These are phyloP conservation scores for Agriopis marginaria DNA, from an alignment of 2,888 invertebrate species.

Conservation along the genomic window DNA sequence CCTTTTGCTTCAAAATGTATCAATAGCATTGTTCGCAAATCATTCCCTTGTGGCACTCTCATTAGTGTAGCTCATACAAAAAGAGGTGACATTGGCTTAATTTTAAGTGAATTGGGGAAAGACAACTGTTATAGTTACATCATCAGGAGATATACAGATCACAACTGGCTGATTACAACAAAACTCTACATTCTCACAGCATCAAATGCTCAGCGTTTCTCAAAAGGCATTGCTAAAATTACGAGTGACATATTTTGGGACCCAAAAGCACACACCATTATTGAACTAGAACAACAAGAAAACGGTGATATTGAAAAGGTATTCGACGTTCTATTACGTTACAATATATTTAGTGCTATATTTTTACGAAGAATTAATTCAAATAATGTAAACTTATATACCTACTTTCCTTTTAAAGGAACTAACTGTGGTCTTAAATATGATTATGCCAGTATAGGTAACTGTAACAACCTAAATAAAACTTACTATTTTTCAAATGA, in stretches of 20 bases:
- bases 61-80: constrained; percentile 52
- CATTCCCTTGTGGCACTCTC: constrained; percentile 51
- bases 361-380: constrained; percentile 49
- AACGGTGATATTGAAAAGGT: constrained; percentile 43
- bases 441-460: constrained; percentile 49
- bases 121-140: constrained; percentile 54
- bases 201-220: constrained; percentile 49
- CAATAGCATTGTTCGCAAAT: constrained; percentile 47
- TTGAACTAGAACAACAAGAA: constrained; percentile 49
- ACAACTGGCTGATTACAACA: constrained; percentile 51
- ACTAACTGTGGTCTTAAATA: constrained; percentile 57
- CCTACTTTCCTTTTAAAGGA: constrained; percentile 59
- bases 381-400: constrained; percentile 48
- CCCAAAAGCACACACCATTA: constrained; percentile 60
- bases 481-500: constrained; percentile 46
- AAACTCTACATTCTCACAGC: constrained; percentile 59
- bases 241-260: constrained; percentile 63
- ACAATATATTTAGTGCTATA: constrained; percentile 57
- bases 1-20: constrained; percentile 45
- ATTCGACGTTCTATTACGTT: constrained; percentile 53
- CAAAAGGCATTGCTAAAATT: constrained; percentile 49
- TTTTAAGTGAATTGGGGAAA: constrained; percentile 48
- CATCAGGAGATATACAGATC: constrained; percentile 48
- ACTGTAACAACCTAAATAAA: constrained; percentile 49
- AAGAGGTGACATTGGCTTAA: constrained; percentile 35